Evolutionary conservation across 1,140 invertebrate genomes (phyloP), one percentile per base, ranked within the genome.

Genomic region (Calephelis virginiensis): DNA sequence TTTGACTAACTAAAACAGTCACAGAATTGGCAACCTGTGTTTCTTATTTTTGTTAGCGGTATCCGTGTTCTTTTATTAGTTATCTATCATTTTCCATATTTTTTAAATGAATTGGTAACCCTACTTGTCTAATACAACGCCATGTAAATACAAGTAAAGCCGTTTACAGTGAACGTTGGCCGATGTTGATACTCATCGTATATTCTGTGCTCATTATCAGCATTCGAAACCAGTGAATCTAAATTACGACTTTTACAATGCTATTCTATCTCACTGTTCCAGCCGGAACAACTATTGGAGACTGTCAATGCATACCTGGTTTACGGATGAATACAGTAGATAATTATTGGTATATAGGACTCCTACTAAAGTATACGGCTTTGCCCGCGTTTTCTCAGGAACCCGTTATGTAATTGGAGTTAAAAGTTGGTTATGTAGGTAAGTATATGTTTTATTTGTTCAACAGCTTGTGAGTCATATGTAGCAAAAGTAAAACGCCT

Each of bases 141-240:
- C 53, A n/a, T 56, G 53, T 56, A 56, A 56, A 56, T 56, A 56
- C 53, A 56, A 56, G 53, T 56, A 56, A 43, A 56, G 53, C 53
- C 53, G 28, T 56, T 56, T 38, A 56, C 53, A 56, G 17, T 56
- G 53, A 43, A 56, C 53, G 53, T 56, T 56, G 28, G 17, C 28
- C 53, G 53, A 38, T 56, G 53, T 56, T 38, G 53, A 56, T 56
- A 37, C 53, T 56, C 53, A 56, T 56, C 53, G 53, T 56, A 56
- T 56, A 56, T 56, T 56, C 53, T 37, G 53, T 56, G 53, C 53
- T 56, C 53, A 56, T 56, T 56, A 56, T 56, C 28, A 56, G 28
- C 53, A 56, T 56, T 56, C 50, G 50, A 56, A 56, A 56, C 50
- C 50, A 56, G 50, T 28, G 50, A 56, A 56, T 56, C 50, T 56